Conservation (phyloP, 2,888 invertebrate genomes). For the Temnothorax unifasciatus region DNA sequence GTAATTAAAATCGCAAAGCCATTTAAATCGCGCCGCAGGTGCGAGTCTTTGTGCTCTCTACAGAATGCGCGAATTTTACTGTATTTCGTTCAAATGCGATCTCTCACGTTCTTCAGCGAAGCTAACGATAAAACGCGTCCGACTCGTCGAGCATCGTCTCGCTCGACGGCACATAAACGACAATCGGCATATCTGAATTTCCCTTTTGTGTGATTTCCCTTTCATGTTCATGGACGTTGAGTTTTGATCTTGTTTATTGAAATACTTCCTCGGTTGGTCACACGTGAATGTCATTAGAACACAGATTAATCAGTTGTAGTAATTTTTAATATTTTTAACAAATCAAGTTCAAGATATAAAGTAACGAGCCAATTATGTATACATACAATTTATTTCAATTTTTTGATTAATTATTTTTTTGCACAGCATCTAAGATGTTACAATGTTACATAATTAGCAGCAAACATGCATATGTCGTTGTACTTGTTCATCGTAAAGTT, state of each 20-base stretch:
- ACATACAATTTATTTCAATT: background rate
- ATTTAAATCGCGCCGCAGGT: conserved; percentile 62
- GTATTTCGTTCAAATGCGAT: background rate
- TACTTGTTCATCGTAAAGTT: background rate
- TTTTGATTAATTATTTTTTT: background rate
- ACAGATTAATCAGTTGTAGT: background rate
- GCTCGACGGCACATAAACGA: background rate
- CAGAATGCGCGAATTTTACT: background rate
- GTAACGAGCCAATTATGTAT: background rate
- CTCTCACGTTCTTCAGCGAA: background rate
- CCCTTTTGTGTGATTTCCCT: background rate
- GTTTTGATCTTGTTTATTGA: background rate
- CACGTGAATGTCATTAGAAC: background rate
- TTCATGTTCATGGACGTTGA: background rate
- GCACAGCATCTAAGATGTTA: background rate
- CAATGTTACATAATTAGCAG: background rate
- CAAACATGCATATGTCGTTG: background rate
- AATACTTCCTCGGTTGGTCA: background rate
- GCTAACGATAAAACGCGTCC: background rate
- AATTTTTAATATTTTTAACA: background rate
- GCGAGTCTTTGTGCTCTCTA: background rate
- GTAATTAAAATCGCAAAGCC: conserved; percentile 66
- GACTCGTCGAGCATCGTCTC: background rate
- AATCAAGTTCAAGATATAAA: background rate
- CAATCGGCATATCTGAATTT: background rate